Evolutionary conservation across 2,888 invertebrate species (phyloP).

Genomic region (Folsomia manolachei): DNA sequence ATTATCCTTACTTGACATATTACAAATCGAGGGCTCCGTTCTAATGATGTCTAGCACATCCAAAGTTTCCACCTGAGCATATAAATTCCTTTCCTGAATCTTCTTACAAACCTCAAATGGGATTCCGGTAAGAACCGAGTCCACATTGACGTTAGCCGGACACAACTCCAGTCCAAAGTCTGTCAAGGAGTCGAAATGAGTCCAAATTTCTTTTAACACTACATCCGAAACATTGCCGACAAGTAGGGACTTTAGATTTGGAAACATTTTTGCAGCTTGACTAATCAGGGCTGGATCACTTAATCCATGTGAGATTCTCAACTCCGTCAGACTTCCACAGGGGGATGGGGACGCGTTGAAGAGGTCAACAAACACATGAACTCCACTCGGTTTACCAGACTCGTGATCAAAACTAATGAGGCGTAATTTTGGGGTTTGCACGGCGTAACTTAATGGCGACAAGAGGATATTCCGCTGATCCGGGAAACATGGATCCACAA

Average conservation of each 20-base stretch:
- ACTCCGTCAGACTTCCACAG: slow-evolving; percentile 22
- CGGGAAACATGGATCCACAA: slow-evolving; percentile 38
- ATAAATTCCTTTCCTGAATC: slow-evolving; percentile 40
- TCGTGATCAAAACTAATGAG: slow-evolving; percentile 35
- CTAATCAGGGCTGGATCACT: slow-evolving; percentile 23
- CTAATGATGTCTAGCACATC: slow-evolving; percentile 38
- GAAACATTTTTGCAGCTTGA: slow-evolving; percentile 36
- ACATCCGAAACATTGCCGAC: slow-evolving; percentile 24
- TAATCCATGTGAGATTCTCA: slow-evolving; percentile 37
- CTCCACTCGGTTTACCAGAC: slow-evolving; percentile 31
- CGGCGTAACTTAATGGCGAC: slow-evolving; percentile 29
- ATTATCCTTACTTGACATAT: slow-evolving; percentile 24
- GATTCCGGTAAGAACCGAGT: slow-evolving; percentile 39
- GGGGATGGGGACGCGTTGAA: slow-evolving; percentile 27
- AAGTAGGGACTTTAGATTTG: slow-evolving; percentile 24
- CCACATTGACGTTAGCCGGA: slow-evolving; percentile 32
- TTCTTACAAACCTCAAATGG: slow-evolving; percentile 39
- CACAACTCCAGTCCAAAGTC: slow-evolving; percentile 27
- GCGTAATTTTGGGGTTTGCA: slow-evolving; percentile 26
- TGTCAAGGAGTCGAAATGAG: slow-evolving; percentile 13
- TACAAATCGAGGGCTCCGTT: slow-evolving; percentile 33
- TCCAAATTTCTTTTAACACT: slow-evolving; percentile 33
- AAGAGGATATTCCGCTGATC: slow-evolving; percentile 32
- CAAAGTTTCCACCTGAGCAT: slow-evolving; percentile 32
- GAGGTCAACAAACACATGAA: slow-evolving; percentile 34